Percentiles rank a stretch among this genome's conserved stretches.
These are phyloP conservation scores for Trileptium ribeirensis DNA, from an alignment of 2,888 invertebrate genomes.

Conservation along the genomic window DNA sequence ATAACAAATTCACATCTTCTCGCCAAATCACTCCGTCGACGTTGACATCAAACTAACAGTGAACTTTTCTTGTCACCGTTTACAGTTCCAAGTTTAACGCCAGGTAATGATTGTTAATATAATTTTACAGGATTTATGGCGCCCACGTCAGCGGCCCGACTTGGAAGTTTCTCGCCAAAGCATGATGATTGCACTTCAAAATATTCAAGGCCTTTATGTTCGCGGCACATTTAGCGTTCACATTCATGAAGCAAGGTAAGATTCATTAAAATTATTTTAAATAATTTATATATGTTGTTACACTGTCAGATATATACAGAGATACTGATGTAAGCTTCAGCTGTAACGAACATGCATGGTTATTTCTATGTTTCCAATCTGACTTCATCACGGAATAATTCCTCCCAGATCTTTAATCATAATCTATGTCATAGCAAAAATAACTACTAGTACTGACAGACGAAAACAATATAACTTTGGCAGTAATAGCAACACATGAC, in stretches of 20 bases:
- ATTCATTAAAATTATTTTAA: neutral
- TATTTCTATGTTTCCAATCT: too few relatives aligned
- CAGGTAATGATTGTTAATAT: neutral
- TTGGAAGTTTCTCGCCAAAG: slow-evolving; percentile 64
- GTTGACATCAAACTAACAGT: slow-evolving; percentile 11
- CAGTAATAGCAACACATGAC: too few relatives aligned
- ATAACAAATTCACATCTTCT: neutral
- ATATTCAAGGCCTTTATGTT: slow-evolving; percentile 70
- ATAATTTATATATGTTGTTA: too few relatives aligned
- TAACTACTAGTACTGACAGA: too few relatives aligned
- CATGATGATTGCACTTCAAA: slow-evolving; percentile 84
- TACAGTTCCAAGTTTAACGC: slow-evolving; percentile 9
- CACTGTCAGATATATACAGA: too few relatives aligned
- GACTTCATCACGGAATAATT: too few relatives aligned
- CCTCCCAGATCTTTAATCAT: too few relatives aligned
- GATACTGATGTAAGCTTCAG: too few relatives aligned
- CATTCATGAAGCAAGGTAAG: slow-evolving; percentile 47
- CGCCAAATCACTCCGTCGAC: neutral
- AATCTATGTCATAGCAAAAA: too few relatives aligned
- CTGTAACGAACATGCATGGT: too few relatives aligned
- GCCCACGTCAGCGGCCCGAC: slow-evolving; percentile 59
- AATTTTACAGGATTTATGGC: slow-evolving; percentile 63
- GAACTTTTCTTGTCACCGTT: neutral
- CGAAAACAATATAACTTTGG: too few relatives aligned
- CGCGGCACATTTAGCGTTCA: slow-evolving; percentile 64